phyloP scores from a whole-genome alignment of 1,140 invertebrate species.

The Holotrichia oblita region DNA sequence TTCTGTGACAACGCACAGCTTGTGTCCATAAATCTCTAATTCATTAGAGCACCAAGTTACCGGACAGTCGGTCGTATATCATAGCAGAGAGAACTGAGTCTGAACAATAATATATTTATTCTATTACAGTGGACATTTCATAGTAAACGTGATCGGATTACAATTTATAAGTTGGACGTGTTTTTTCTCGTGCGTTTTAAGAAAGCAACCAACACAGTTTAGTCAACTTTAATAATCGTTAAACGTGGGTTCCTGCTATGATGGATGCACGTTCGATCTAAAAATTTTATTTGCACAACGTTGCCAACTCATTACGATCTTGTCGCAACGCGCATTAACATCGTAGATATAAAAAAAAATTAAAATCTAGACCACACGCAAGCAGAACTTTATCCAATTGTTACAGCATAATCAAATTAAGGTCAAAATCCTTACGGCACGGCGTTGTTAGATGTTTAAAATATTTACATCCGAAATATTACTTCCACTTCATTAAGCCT shows the following conservation, averaged over 20 bases:
- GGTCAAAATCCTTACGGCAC: neutral
- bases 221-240: too few species aligned
- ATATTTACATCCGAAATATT: conserved; percentile 2
- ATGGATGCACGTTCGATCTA: too few species aligned
- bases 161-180: conserved; percentile 19
- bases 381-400: neutral
- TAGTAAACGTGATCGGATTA: conserved; percentile 19
- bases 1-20: too few species aligned
- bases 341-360: too few species aligned
- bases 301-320: too few species aligned
- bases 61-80: neutral
- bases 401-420: conserved; percentile 2
- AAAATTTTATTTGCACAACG: too few species aligned
- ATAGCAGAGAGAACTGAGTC: neutral
- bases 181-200: neutral
- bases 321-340: too few species aligned
- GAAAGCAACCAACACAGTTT: neutral
- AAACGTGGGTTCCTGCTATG: too few species aligned
- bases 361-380: conserved; percentile 9
- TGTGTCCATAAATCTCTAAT: conserved; percentile 32
- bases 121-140: conserved; percentile 24
- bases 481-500: neutral
- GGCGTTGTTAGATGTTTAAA: neutral
- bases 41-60: conserved; percentile 2
- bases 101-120: conserved; percentile 31